Conservation (phyloP, 1,140 invertebrate genomes). For the Venustaconcha ellipsiformis region DNA sequence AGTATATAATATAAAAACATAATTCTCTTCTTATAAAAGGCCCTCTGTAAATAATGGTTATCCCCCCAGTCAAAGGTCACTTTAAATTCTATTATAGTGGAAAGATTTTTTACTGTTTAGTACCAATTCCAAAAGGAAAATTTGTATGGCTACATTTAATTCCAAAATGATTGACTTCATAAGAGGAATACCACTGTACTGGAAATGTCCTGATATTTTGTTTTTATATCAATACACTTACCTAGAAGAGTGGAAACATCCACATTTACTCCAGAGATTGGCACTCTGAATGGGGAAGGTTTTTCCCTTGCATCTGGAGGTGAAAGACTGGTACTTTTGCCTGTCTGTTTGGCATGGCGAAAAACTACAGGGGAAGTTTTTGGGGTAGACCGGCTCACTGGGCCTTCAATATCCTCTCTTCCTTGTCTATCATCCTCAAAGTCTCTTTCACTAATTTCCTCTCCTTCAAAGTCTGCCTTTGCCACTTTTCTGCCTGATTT, state of each 20-base stretch:
- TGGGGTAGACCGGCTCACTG: constrained; percentile 57
- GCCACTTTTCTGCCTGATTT: constrained; percentile 45
- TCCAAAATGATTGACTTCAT: too few species aligned
- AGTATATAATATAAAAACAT: too few species aligned
- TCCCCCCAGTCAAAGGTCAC: too few species aligned
- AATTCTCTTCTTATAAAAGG: too few species aligned
- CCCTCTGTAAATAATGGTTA: too few species aligned
- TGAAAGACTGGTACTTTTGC: constrained; percentile 74
- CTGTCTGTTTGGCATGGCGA: constrained; percentile 31
- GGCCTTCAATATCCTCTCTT: constrained; percentile 39
- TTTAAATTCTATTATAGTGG: too few species aligned
- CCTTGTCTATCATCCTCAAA: constrained; percentile 9
- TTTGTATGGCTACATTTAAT: too few species aligned
- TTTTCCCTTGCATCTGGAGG: constrained; percentile 75
- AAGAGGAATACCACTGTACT: too few species aligned
- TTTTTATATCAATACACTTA: constrained; percentile 32
- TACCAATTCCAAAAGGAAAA: too few species aligned
- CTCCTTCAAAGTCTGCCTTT: constrained; percentile 51
- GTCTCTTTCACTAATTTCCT: constrained; percentile 31
- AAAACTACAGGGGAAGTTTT: constrained; percentile 56
- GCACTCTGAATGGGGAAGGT: constrained; percentile 83
- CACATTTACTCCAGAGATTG: constrained; percentile 32
- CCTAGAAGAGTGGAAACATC: constrained; percentile 59
- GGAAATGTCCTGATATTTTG: too few species aligned
- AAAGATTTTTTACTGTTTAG: too few species aligned